Conservation (phyloP, 2,888 invertebrate species). For the Himalopsyche japonica region DNA sequence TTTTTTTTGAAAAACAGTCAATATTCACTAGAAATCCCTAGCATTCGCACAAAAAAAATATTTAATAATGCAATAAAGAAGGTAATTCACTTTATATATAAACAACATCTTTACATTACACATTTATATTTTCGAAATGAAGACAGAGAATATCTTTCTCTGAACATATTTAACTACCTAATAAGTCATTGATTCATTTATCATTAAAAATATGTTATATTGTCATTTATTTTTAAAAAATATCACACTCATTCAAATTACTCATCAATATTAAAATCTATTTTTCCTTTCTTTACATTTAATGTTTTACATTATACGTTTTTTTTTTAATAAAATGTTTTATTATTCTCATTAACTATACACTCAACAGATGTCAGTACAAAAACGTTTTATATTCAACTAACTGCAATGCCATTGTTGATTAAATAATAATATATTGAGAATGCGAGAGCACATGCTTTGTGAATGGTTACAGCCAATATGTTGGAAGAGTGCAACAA, state of each 20-base stretch:
- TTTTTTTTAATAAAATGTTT: background rate
- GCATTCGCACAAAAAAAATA: background rate
- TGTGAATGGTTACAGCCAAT: constrained; percentile 1
- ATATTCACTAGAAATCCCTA: background rate
- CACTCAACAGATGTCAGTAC: background rate
- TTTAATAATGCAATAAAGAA: background rate
- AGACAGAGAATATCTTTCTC: no score
- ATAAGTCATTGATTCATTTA: no score
- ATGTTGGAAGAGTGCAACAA: background rate
- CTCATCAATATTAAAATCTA: background rate
- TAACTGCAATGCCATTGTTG: background rate
- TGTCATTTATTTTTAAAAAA: no score
- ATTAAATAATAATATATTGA: background rate
- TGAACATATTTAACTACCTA: no score
- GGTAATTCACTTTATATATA: no score
- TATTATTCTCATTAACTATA: background rate
- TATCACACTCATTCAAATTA: background rate
- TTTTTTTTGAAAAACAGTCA: background rate
- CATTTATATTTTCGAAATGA: no score
- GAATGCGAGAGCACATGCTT: constrained; percentile 1
- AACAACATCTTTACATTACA: no score
- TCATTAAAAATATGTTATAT: no score
- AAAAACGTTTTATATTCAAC: background rate
- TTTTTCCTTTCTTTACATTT: background rate
- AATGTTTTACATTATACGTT: background rate